These are phyloP conservation scores for Pyrgilauda ruficollis DNA, from an alignment of 2,113 vertebrate genomes.

Conservation along the genomic window DNA sequence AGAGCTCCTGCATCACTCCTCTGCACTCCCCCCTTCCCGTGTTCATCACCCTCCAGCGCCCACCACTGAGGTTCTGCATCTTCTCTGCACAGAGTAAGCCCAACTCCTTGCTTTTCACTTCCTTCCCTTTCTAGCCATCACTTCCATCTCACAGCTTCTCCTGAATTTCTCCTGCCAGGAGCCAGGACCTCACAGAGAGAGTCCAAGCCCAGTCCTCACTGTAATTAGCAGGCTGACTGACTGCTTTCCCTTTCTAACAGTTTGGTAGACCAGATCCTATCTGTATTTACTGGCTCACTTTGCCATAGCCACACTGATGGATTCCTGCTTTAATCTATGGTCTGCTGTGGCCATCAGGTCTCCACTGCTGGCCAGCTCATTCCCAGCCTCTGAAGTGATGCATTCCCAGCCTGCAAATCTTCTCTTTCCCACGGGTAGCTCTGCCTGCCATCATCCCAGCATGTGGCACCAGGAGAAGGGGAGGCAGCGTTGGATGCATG, in stretches of 20 bases:
- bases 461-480: accelerated
- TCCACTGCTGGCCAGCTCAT: not conserved
- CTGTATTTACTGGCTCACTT: not conserved
- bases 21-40: accelerated
- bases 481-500: accelerated
- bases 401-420: not conserved
- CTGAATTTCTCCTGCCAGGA: not conserved
- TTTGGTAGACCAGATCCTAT: not conserved
- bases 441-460: not conserved
- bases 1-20: not conserved
- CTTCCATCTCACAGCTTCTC: not conserved
- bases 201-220: not conserved
- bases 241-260: not conserved
- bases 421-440: not conserved
- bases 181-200: not conserved
- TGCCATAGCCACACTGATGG: accelerated
- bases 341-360: not conserved
- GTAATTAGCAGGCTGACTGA: accelerated
- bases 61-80: accelerated
- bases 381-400: not conserved
- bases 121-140: not conserved
- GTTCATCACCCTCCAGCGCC: not conserved
- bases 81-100: not conserved
- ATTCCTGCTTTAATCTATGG: not conserved
- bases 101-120: not conserved